phyloP scores from a whole-genome alignment of 2,113 vertebrate species.

The Pedetes capensis region DNA sequence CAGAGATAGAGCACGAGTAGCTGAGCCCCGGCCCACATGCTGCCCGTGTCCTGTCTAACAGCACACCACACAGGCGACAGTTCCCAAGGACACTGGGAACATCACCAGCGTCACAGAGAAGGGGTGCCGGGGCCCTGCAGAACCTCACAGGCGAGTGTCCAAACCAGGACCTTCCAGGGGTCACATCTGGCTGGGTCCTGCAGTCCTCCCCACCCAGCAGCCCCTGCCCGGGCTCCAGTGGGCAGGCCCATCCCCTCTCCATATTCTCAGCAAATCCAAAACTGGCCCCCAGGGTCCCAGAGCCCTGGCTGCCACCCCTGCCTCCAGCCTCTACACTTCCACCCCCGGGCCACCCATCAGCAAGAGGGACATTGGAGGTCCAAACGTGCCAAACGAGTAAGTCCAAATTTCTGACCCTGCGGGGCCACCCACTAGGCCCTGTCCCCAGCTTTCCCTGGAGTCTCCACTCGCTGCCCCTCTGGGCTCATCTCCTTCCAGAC shows the following conservation, averaged over 20 bases:
- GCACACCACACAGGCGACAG: too few species aligned
- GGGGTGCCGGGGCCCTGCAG: not conserved
- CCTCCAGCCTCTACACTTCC: not conserved
- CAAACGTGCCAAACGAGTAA: not conserved
- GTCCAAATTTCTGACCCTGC: not conserved
- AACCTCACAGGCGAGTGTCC: not conserved
- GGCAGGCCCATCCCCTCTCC: too few species aligned
- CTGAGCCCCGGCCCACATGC: not conserved
- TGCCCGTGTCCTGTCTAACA: rapidly evolving
- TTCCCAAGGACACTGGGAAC: not conserved
- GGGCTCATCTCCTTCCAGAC: not conserved
- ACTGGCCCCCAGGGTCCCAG: too few species aligned
- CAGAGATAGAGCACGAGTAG: not conserved
- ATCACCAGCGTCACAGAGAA: not conserved
- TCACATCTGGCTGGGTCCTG: too few species aligned
- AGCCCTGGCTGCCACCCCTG: not conserved
- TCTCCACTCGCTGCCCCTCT: not conserved
- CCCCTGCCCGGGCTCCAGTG: too few species aligned
- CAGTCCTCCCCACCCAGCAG: too few species aligned
- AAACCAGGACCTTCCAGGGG: not conserved
- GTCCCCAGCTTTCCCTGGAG: not conserved
- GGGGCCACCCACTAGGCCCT: not conserved
- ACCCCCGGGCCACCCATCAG: not conserved
- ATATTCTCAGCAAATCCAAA: too few species aligned
- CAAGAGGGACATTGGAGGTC: too few species aligned